Evolutionary conservation across 2,113 vertebrate genomes (phyloP).

Genomic region (Sturnus vulgaris): DNA sequence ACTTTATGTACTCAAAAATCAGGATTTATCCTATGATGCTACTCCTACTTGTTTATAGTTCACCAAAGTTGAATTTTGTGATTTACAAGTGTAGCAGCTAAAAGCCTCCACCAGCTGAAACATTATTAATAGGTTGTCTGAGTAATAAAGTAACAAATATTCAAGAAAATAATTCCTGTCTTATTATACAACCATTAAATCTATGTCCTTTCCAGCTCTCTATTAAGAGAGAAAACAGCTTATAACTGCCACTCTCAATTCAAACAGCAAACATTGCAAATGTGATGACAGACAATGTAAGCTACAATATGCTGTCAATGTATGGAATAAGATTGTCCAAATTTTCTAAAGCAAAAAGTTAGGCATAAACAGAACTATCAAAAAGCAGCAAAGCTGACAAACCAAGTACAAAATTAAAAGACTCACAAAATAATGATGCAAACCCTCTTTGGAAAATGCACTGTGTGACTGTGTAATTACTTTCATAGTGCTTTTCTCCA

Average conservation of each 20-base stretch:
- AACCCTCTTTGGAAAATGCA: background rate
- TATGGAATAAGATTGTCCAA: background rate
- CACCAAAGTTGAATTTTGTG: background rate
- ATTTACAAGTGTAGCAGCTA: background rate
- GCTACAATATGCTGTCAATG: background rate
- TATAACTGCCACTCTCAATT: background rate
- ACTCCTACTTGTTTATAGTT: background rate
- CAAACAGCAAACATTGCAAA: background rate
- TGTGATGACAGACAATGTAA: background rate
- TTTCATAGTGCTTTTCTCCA: background rate
- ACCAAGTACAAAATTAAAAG: background rate
- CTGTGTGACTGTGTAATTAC: background rate
- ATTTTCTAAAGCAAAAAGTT: background rate
- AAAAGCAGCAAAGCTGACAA: background rate
- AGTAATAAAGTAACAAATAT: background rate
- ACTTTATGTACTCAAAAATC: background rate
- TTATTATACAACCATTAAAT: background rate
- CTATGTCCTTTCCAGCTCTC: background rate
- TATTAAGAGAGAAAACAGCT: background rate
- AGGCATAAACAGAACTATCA: background rate
- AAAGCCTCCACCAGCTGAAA: background rate
- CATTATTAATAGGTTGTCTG: background rate
- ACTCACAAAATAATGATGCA: background rate
- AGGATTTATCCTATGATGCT: background rate
- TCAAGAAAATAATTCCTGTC: background rate